A percentile compares a stretch with the other conserved stretches of the same genome.
Conservation (phyloP, 2,888 invertebrate species). For the Sussaba pulchella region DNA sequence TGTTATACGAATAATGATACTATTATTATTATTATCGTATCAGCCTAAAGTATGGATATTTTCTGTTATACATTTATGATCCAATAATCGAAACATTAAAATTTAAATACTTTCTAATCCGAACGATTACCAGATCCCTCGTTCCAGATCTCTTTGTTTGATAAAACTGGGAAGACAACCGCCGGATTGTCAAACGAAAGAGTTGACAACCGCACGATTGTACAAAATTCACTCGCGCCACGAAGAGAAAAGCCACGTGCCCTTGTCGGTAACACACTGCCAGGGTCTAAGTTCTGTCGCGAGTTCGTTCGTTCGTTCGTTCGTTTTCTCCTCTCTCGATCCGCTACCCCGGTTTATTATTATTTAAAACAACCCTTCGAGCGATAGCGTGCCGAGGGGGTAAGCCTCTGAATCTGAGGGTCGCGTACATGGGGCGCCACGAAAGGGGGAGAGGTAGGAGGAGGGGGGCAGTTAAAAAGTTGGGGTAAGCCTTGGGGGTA, state of each 20-base stretch:
- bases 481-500: conserved; percentile 70
- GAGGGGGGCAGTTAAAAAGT: conserved; percentile 69
- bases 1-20: not conserved
- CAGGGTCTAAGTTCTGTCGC: conserved; percentile 62
- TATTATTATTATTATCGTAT: not conserved
- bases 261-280: conserved; percentile 68
- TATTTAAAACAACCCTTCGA: conserved; percentile 83
- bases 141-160: not conserved
- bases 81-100: not conserved
- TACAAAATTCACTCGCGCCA: not conserved
- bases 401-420: conserved; percentile 69
- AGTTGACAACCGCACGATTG: conserved; percentile 30
- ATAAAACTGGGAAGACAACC: conserved; percentile 6
- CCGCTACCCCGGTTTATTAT: conserved; percentile 76
- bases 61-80: not conserved
- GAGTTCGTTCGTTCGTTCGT: conserved; percentile 54
- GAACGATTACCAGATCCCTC: not conserved
- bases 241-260: conserved; percentile 65
- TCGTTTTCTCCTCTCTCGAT: conserved; percentile 68
- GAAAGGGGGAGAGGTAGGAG: conserved; percentile 64
- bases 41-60: not conserved
- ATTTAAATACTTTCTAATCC: conserved; percentile 4
- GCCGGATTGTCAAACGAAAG: conserved; percentile 9
- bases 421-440: conserved; percentile 48
- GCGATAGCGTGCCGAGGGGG: conserved; percentile 71